Percentiles rank a stretch among this genome's conserved stretches.
Conservation (phyloP, 2,797 vertebrate genomes). For the Rhinichthys osculus region DNA sequence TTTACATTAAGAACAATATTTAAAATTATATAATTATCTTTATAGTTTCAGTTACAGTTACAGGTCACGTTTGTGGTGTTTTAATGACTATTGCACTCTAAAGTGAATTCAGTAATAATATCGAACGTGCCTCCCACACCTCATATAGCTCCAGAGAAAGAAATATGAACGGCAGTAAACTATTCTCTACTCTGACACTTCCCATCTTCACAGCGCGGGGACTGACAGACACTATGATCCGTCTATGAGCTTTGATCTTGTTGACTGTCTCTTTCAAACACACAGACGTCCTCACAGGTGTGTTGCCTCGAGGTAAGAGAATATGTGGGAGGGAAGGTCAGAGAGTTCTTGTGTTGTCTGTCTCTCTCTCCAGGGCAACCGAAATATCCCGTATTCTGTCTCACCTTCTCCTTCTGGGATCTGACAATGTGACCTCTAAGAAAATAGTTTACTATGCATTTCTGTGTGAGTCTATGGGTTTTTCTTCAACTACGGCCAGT, state of each 20-base stretch:
- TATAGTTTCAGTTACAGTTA: neutral
- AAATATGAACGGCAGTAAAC: constrained; percentile 33
- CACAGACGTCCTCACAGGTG: constrained; percentile 53
- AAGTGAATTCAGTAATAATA: neutral
- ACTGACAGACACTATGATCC: constrained; percentile 39
- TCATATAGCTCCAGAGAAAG: constrained; percentile 20
- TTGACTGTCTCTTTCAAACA: constrained; percentile 19
- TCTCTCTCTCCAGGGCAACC: constrained; percentile 23
- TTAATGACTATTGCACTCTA: no score
- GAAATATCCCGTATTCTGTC: constrained; percentile 42
- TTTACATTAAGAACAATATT: neutral
- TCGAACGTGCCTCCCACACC: neutral
- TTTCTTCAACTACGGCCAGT: neutral
- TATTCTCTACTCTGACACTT: constrained; percentile 14
- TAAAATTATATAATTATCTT: neutral
- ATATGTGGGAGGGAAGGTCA: constrained; percentile 49
- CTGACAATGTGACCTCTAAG: constrained; percentile 37
- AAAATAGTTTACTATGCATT: constrained; percentile 1
- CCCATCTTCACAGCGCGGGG: constrained; percentile 9
- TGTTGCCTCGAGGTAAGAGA: constrained; percentile 52
- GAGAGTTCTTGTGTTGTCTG: constrained; percentile 42
- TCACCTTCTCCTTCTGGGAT: constrained; percentile 40
- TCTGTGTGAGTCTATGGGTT: neutral
- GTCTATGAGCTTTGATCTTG: constrained; percentile 45
- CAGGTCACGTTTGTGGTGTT: neutral